Conservation (phyloP, 2,888 invertebrate species). For the Cabera pusaria region DNA sequence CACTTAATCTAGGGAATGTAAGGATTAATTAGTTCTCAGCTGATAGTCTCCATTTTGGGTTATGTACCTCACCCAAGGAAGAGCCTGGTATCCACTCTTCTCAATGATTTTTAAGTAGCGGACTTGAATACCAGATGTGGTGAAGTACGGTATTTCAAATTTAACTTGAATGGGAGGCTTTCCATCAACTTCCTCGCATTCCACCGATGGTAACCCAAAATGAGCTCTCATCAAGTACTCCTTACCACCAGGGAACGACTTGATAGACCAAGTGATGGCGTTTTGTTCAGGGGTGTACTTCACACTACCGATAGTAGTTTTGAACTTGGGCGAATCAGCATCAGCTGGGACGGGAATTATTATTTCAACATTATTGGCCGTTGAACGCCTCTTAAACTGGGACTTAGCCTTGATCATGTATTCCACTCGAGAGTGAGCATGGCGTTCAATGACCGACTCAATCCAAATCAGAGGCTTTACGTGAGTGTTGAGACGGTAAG, state of each 20-base stretch:
- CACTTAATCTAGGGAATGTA: slow-evolving; percentile 44
- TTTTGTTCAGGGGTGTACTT: slow-evolving; percentile 99
- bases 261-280: slow-evolving; percentile 98
- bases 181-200: slow-evolving; percentile 96
- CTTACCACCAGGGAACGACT: slow-evolving; percentile 98
- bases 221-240: slow-evolving; percentile 99
- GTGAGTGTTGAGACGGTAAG: slow-evolving; percentile 97
- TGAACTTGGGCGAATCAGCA: slow-evolving; percentile 99
- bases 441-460: slow-evolving; percentile 98
- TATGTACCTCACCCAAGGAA: slow-evolving; percentile 99
- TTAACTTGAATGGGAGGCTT: slow-evolving; percentile 99
- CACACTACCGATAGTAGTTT: slow-evolving; percentile 97
- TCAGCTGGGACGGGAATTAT: slow-evolving; percentile 98
- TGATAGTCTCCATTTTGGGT: slow-evolving; percentile 99
- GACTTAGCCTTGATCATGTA: slow-evolving; percentile 99
- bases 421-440: slow-evolving; percentile 98
- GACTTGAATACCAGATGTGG: slow-evolving; percentile 99
- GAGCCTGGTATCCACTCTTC: slow-evolving; percentile 98
- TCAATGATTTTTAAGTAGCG: slow-evolving; percentile 99
- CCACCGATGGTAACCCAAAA: slow-evolving; percentile 98
- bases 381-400: slow-evolving; percentile 98
- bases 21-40: slow-evolving; percentile 91
- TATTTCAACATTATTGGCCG: slow-evolving; percentile 99
- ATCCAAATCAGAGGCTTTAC: slow-evolving; percentile 99
- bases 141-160: slow-evolving; percentile 99